Evolutionary conservation across 2,797 vertebrate species (phyloP).

Genomic region (Enteromius afrohamiltoni): DNA sequence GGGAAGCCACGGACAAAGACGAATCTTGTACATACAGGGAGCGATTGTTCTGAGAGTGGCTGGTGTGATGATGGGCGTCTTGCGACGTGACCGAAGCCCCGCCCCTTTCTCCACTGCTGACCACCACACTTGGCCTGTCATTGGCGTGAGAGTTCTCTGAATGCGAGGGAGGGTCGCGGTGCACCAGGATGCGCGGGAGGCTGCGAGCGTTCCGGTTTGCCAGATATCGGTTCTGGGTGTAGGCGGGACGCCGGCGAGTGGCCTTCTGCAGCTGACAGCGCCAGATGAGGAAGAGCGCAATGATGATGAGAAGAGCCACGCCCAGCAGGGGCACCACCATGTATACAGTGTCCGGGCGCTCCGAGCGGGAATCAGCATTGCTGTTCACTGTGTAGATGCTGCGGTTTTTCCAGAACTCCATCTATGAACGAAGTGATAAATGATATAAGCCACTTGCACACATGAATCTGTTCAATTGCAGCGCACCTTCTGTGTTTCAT

Average conservation of each 20-base stretch:
- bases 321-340: constrained; percentile 88
- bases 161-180: constrained; percentile 75
- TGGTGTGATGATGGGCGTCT: constrained; percentile 58
- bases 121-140: constrained; percentile 61
- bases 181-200: constrained; percentile 85
- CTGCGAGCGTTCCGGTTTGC: constrained; percentile 79
- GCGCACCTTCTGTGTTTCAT: neutral
- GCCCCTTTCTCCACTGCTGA: constrained; percentile 62
- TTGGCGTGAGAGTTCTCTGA: constrained; percentile 65
- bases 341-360: constrained; percentile 82
- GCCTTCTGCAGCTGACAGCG: constrained; percentile 89
- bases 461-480: neutral
- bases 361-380: constrained; percentile 74
- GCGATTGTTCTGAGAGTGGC: constrained; percentile 69
- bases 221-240: constrained; percentile 86
- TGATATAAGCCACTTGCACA: neutral
- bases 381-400: constrained; percentile 81
- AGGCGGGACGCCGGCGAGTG: constrained; percentile 83
- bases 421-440: constrained; percentile 68
- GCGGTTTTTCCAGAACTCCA: constrained; percentile 91
- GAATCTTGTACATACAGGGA: constrained; percentile 80
- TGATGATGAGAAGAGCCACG: constrained; percentile 86
- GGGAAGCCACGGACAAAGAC: constrained; percentile 76
- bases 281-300: constrained; percentile 90
- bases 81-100: constrained; percentile 39